A percentile compares a stretch with the other conserved stretches of the same genome.
These are phyloP conservation scores for Saccopteryx leptura DNA, from an alignment of 2,113 vertebrate species.

Conservation along the genomic window DNA sequence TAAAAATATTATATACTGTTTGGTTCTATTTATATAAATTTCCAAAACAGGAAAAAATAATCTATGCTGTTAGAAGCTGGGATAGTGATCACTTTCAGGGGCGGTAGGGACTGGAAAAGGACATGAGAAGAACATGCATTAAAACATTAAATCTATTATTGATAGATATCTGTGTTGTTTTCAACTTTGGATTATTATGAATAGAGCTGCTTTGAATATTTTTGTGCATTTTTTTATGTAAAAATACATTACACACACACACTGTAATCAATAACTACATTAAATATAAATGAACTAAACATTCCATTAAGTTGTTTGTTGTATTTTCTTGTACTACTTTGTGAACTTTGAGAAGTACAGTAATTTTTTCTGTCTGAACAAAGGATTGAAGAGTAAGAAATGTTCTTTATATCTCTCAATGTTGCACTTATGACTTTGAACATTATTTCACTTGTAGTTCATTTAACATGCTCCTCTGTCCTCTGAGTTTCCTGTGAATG, in stretches of 20 bases:
- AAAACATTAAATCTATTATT: not conserved
- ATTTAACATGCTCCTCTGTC: not conserved
- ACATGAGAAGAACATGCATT: not conserved
- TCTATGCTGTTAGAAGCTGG: not conserved
- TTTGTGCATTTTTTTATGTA: too few species aligned
- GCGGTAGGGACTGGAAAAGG: not conserved
- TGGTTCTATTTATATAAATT: not conserved
- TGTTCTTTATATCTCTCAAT: not conserved
- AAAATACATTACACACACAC: too few species aligned
- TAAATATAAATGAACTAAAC: not conserved
- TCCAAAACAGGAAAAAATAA: not conserved
- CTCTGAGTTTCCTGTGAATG: not conserved
- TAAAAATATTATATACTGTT: not conserved
- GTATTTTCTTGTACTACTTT: not conserved
- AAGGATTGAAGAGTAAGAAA: not conserved
- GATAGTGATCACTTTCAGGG: not conserved
- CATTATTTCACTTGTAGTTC: not conserved
- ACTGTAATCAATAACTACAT: too few species aligned
- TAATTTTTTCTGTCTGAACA: not conserved
- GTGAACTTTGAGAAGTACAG: not conserved
- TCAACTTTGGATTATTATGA: too few species aligned
- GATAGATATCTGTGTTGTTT: not conserved
- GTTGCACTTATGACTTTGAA: not conserved
- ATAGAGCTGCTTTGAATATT: too few species aligned
- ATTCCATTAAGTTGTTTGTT: not conserved